Percentiles rank a stretch among this genome's conserved stretches.
Evolutionary conservation across 2,797 vertebrate species (phyloP).

Genomic region (Peromyscus nudipes): DNA sequence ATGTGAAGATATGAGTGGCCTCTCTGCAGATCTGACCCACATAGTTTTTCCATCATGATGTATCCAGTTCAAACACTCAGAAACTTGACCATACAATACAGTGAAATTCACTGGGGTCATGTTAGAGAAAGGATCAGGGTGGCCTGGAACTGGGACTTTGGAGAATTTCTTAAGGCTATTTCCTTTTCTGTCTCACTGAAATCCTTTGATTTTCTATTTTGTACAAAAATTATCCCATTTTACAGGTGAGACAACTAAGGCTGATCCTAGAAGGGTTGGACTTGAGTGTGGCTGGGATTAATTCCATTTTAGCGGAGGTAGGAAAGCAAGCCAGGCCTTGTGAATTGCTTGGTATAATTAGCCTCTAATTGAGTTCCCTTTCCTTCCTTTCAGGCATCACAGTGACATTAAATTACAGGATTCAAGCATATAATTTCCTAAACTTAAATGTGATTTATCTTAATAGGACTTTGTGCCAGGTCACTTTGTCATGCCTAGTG

Average conservation of each 20-base stretch:
- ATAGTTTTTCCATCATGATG: not conserved
- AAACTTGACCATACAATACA: no score
- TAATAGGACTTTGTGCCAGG: slow-evolving; percentile 75
- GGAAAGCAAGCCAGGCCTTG: not conserved
- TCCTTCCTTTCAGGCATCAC: slow-evolving; percentile 76
- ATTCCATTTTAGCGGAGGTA: slow-evolving; percentile 10
- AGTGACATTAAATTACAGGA: slow-evolving; percentile 82
- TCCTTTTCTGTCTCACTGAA: not conserved
- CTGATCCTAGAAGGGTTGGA: not conserved
- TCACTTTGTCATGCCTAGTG: slow-evolving; percentile 79
- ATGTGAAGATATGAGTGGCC: not conserved
- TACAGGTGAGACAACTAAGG: slow-evolving; percentile 1
- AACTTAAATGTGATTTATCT: slow-evolving; percentile 84
- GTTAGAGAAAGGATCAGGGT: not conserved
- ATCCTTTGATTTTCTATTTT: not conserved
- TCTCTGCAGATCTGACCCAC: not conserved
- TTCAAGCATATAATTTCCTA: slow-evolving; percentile 83
- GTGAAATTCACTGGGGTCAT: fast-evolving
- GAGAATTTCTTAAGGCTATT: not conserved
- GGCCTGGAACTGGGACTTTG: no score
- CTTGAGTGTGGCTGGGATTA: not conserved
- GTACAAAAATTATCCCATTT: slow-evolving; percentile 19
- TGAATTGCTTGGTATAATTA: slow-evolving; percentile 70
- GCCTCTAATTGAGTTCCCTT: slow-evolving; percentile 77
- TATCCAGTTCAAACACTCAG: not conserved